Percentiles rank a stretch among this genome's conserved stretches.
These are phyloP conservation scores for Plagodis dolabraria DNA, from an alignment of 2,888 invertebrate species.

Conservation along the genomic window DNA sequence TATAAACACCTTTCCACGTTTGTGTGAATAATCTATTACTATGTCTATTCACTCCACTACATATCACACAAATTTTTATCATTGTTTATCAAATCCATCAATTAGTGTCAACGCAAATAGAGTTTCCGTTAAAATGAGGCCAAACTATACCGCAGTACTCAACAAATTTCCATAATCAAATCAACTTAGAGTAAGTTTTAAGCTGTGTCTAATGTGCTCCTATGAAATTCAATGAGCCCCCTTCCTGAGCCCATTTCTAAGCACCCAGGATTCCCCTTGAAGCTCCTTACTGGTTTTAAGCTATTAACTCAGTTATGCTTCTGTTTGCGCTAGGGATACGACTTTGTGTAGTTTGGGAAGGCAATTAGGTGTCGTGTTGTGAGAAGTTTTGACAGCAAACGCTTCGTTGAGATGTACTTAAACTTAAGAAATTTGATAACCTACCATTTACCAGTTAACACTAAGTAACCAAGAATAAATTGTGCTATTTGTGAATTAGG, in stretches of 20 bases:
- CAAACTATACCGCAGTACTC: constrained; percentile 15
- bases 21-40: no score
- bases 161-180: constrained; percentile 26
- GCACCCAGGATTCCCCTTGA: constrained; percentile 9
- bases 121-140: constrained; percentile 5
- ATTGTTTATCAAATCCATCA: no score
- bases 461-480: no score
- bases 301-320: constrained; percentile 35
- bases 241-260: not conserved
- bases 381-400: constrained; percentile 7
- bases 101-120: no score
- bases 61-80: no score
- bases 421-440: not conserved
- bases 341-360: constrained; percentile 24
- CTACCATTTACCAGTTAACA: no score
- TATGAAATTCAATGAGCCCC: constrained; percentile 53
- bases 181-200: constrained; percentile 36
- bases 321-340: constrained; percentile 31
- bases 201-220: constrained; percentile 42
- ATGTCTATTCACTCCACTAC: no score
- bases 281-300: constrained; percentile 32
- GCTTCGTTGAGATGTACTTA: constrained; percentile 2
- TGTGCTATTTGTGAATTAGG: no score
- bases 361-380: constrained; percentile 24
- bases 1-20: no score